These are phyloP conservation scores for Geotrupes spiniger DNA, from an alignment of 2,888 invertebrate genomes.

Conservation along the genomic window DNA sequence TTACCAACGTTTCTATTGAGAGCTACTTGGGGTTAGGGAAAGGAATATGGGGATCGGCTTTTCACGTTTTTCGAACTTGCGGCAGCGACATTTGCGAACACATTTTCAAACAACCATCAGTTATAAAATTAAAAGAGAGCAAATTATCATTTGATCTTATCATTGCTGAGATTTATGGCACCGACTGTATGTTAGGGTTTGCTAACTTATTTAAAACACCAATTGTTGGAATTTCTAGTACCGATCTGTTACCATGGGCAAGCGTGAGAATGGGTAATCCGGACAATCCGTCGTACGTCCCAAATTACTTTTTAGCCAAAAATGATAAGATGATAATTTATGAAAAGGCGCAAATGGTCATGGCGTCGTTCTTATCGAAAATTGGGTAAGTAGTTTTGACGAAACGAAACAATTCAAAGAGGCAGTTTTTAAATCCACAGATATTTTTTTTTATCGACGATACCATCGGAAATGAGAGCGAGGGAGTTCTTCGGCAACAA, in stretches of 20 bases:
- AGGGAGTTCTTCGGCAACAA: conserved; percentile 52
- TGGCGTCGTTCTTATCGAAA: conserved; percentile 6
- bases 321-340: conserved; percentile 52
- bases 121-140: conserved; percentile 18
- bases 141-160: conserved; percentile 55
- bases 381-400: conserved; percentile 8
- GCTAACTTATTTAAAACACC: conserved; percentile 57
- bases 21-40: neutral
- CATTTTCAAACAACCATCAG: conserved; percentile 18
- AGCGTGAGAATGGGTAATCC: conserved; percentile 55
- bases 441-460: conserved; percentile 26
- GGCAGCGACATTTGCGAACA: conserved; percentile 22
- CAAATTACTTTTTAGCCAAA: conserved; percentile 55
- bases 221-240: conserved; percentile 56
- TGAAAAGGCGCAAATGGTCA: conserved; percentile 53
- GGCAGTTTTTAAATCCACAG: conserved; percentile 13
- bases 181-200: conserved; percentile 59
- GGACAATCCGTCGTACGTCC: conserved; percentile 58
- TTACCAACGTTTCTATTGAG: conserved; percentile 30
- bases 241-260: conserved; percentile 57
- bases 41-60: conserved; percentile 11
- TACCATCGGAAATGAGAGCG: conserved; percentile 47
- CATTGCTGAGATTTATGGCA: conserved; percentile 59
- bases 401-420: conserved; percentile 3
- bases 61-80: conserved; percentile 19